Base-by-base conservation (phyloP, 2,797 vertebrate species). In the Muscicapa comitata region DNA sequence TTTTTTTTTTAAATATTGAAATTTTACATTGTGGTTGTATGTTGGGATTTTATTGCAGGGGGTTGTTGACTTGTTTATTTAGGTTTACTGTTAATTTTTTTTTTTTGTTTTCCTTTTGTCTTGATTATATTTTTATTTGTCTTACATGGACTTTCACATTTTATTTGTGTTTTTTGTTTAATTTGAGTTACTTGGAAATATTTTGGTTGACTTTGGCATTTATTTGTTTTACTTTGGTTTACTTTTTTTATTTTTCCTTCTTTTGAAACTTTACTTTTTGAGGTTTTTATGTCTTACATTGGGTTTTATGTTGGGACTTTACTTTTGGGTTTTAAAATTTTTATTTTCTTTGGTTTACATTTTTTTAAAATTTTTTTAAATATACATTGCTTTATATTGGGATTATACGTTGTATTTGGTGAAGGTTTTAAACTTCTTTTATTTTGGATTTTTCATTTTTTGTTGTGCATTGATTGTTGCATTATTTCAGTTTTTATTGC, bases 381-480 rank as follows among this genome's bases (percentile, higher is more conserved):
- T 33, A 47, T 38, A 15, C 17, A 8, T 25, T 47, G 2, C 21
- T 83, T 55, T 48, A 40, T 13, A 20, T 40, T 7, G 9, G 8
- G 7, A 1, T 20, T 1, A 1, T 40, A 20, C 11, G 13, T 19
- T 31, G 6, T 35, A 35, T 57, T 65, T 25, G 2, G 9, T 35
- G 13, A 40, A 5, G 7, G 5, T 14, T 33, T 65, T 6, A 26
- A 50, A 31, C 4, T 35, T 65, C 5, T 65, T 65, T 33, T 38
- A 19, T 28, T 48, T 65, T 14, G 7, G 1, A 3, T 14, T 55
- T 65, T 29, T 40, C 1, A 8, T 20, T 21, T 61, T 20, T 54
- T 85, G 8, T 29, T 62, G 8, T 25, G 21, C 4, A 12, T 61
- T 29, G 9, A 1, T 20, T 54, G 53, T 70, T 61, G 19, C 17